Evolutionary conservation across 2,113 vertebrate species (phyloP).

Genomic region (Chaenocephalus aceratus): DNA sequence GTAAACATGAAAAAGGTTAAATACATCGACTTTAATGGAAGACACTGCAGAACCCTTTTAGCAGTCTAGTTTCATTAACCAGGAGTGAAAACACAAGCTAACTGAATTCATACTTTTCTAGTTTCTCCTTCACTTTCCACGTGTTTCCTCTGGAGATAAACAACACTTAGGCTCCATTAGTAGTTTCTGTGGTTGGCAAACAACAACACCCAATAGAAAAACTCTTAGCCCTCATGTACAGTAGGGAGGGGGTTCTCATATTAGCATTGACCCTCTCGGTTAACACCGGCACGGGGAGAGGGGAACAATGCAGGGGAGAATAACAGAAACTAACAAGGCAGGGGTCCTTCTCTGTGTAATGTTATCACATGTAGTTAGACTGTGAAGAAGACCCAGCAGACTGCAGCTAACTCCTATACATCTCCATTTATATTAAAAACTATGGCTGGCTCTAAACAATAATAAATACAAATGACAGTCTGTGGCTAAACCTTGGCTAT

Average conservation of each 20-base stretch:
- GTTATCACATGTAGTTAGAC: not conserved
- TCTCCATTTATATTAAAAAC: slow-evolving; percentile 1
- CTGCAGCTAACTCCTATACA: not conserved
- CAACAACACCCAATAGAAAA: slow-evolving; percentile 24
- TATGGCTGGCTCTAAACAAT: not conserved
- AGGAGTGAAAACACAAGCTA: slow-evolving; percentile 28
- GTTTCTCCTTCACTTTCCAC: not conserved
- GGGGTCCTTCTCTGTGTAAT: not conserved
- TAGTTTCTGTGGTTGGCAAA: slow-evolving; percentile 39
- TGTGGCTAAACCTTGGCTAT: not conserved
- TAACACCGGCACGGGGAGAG: not conserved
- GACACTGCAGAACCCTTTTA: slow-evolving; percentile 10
- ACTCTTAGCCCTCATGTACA: slow-evolving; percentile 70
- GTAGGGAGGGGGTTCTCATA: slow-evolving; percentile 22
- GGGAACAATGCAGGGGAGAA: not conserved
- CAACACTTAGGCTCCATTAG: not conserved
- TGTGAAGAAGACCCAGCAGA: not conserved
- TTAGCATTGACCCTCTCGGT: slow-evolving; percentile 1
- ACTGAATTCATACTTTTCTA: slow-evolving; percentile 7
- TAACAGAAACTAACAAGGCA: slow-evolving; percentile 29
- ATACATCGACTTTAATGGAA: slow-evolving; percentile 27
- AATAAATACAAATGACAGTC: not conserved
- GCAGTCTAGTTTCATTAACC: not conserved
- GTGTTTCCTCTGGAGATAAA: slow-evolving; percentile 11
- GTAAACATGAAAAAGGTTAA: slow-evolving; percentile 35